Evolutionary conservation across 2,888 invertebrate species (phyloP).

Genomic region (Galerucella nymphaeae): DNA sequence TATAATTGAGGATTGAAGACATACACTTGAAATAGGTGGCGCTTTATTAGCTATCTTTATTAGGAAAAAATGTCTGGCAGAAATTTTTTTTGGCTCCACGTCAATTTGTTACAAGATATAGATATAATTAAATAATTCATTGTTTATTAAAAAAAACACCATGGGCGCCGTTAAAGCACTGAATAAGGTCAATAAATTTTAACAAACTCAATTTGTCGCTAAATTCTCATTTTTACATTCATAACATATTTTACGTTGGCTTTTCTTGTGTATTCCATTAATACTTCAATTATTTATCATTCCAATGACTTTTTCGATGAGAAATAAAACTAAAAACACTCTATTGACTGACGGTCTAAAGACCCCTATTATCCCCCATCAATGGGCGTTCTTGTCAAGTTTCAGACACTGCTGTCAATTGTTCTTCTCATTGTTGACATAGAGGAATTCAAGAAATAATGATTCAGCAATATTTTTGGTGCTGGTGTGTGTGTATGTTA

Average conservation of each 20-base stretch:
- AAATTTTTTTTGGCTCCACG: not conserved
- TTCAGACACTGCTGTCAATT: conserved; percentile 33
- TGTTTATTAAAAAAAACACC: not conserved
- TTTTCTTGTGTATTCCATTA: too few species aligned
- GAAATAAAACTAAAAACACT: not conserved
- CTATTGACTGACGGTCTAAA: not conserved
- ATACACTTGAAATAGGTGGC: conserved; percentile 51
- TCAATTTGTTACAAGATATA: conserved; percentile 5
- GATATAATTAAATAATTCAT: not conserved
- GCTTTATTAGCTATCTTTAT: conserved; percentile 52
- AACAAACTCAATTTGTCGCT: too few species aligned
- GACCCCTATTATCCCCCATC: conserved; percentile 19
- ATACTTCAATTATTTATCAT: not conserved
- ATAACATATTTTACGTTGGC: too few species aligned
- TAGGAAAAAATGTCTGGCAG: conserved; percentile 44
- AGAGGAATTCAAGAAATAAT: conserved; percentile 35
- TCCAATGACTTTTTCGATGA: not conserved
- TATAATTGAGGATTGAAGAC: conserved; percentile 45
- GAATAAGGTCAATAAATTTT: not conserved
- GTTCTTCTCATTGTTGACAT: conserved; percentile 33
- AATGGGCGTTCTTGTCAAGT: conserved; percentile 14
- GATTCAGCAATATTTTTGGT: conserved; percentile 26
- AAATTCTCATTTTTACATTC: too few species aligned
- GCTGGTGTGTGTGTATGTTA: conserved; percentile 30
- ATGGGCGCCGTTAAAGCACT: not conserved